Conservation (phyloP, 2,113 vertebrate species). For the Micronycteris hirsuta region DNA sequence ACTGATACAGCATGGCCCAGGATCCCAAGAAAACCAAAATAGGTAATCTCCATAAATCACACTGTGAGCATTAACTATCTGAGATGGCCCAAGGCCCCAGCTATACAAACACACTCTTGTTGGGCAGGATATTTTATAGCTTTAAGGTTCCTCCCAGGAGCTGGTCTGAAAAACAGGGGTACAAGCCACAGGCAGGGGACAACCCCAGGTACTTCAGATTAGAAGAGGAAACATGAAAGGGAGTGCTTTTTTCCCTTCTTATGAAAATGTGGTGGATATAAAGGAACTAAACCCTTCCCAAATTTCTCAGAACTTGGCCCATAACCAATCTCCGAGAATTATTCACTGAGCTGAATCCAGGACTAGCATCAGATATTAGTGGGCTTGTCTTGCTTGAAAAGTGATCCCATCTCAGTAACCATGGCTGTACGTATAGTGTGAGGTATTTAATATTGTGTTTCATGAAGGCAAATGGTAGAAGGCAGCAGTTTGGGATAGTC, state of each 20-base stretch:
- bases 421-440: neutral
- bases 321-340: neutral
- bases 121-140: neutral
- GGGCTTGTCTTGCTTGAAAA: neutral
- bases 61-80: neutral
- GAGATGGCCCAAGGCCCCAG: neutral
- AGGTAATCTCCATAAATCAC: neutral
- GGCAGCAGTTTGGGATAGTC: neutral
- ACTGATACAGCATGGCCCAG: neutral
- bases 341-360: neutral
- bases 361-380: neutral
- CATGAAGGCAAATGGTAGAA: neutral
- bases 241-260: neutral
- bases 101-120: neutral
- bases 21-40: neutral
- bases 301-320: neutral
- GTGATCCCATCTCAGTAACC: neutral
- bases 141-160: neutral
- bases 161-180: neutral
- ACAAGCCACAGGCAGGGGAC: neutral
- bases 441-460: neutral
- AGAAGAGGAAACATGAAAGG: neutral
- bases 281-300: neutral
- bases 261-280: neutral
- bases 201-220: neutral